phyloP scores from a whole-genome alignment of 2,888 invertebrate species.

The Lutraria lutraria region DNA sequence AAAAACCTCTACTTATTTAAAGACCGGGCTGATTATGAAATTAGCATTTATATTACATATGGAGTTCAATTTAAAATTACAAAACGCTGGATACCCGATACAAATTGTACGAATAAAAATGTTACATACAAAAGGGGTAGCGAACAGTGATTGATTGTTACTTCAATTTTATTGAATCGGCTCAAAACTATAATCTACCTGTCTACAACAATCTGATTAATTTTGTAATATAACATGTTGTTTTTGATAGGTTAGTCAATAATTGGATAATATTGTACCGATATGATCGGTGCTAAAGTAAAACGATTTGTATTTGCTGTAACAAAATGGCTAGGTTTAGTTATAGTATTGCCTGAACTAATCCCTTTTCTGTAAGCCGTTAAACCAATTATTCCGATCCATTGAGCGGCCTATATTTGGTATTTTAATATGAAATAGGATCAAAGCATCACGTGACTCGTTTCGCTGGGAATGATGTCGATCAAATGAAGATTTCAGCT shows the following conservation, averaged over 20 bases:
- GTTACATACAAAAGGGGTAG: not conserved
- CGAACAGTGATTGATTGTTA: not conserved
- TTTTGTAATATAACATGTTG: not conserved
- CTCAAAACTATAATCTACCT: not conserved
- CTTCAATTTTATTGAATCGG: not conserved
- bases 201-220: not conserved
- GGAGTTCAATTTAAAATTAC: no score
- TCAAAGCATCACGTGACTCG: no score
- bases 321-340: not conserved
- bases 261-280: not conserved
- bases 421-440: not conserved
- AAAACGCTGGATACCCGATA: no score
- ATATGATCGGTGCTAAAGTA: not conserved
- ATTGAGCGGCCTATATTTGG: not conserved
- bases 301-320: not conserved
- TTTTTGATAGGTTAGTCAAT: not conserved
- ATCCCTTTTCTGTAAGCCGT: not conserved
- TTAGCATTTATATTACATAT: no score
- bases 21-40: no score
- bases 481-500: no score
- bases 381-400: not conserved
- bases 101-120: not conserved
- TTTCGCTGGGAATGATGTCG: no score
- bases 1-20: no score
- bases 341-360: not conserved